Base-by-base conservation (phyloP, 2,113 vertebrate species). In the Charina bottae region DNA sequence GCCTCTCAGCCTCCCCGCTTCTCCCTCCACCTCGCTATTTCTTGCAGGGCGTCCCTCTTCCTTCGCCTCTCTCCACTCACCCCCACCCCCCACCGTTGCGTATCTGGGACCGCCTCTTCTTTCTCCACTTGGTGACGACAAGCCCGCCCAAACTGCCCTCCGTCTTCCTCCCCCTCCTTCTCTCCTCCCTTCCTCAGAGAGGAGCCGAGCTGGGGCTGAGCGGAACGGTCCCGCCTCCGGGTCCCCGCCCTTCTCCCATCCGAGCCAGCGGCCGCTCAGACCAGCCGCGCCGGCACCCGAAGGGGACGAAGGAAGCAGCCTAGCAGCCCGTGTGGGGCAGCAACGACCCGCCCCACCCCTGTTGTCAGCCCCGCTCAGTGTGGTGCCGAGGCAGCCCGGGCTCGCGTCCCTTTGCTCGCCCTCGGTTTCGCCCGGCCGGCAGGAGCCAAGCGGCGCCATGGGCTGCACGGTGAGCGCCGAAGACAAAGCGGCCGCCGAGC, bases 391-490 rank as follows among this genome's bases (percentile, higher is more conserved):
- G 46, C 83, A 72, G 59, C 85, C 85, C n/a, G 23, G 24, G 56
- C 33, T 83, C 78, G 8, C 56, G 3, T 86, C 19, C 56, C 21
- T 3, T 54, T 10, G 90, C 59, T 86, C 68, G 85, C 85, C 11
- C 19, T 46, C 53, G 19, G 28, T 55, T 26, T 28, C 49, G 46
- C 91, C n/a, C 89, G 95, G 95, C 95, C 96, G 93, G 92, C 90
- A 93, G 93, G 93, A 95, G 93, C 94, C 92, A 92, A 91, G 92
- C 94, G 96, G 97, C 98, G 96, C 97, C 97, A 99, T 99, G 99
- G 99, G 98, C 91, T 99, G 99, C 94, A 99, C 99, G 86, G 98
- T 98, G 97, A 99, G 99, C 97, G 98, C 99, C 91, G 99, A 99
- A 96, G 99, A 99, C 96, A 99, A 99, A 97, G 98, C 98, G 96